phyloP scores from a whole-genome alignment of 2,797 vertebrate genomes.

The Phalloptychus januarius region DNA sequence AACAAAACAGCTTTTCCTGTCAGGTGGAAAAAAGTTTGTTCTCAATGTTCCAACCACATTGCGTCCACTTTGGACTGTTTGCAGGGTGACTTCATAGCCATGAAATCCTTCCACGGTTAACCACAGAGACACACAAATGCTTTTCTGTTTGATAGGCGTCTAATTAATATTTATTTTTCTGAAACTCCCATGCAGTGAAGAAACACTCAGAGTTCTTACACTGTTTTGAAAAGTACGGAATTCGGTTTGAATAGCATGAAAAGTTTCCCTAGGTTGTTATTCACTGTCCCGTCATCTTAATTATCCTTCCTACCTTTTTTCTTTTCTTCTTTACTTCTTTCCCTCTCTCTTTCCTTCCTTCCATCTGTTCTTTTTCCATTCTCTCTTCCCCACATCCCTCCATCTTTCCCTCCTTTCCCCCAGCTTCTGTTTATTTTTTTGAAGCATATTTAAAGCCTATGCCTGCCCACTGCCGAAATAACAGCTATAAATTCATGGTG shows the following conservation, averaged over 20 bases:
- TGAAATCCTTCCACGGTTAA: slow-evolving; percentile 44
- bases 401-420: background rate
- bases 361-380: background rate
- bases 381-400: background rate
- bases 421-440: background rate
- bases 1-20: background rate
- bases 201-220: background rate
- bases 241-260: background rate
- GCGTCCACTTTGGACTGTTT: slow-evolving; percentile 26
- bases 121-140: slow-evolving; percentile 9
- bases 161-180: slow-evolving; percentile 22
- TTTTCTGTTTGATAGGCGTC: background rate
- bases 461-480: background rate
- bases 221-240: background rate
- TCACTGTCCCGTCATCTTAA: background rate
- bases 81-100: slow-evolving; percentile 62
- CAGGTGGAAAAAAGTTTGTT: slow-evolving; percentile 34
- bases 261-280: background rate
- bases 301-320: background rate
- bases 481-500: background rate
- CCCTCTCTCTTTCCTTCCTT: background rate
- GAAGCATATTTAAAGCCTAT: background rate
- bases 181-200: background rate
- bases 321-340: background rate
- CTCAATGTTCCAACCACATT: slow-evolving; percentile 28